Percentiles rank a stretch among this genome's conserved stretches.
Evolutionary conservation across 2,797 vertebrate genomes (phyloP).

Genomic region (Danio albolineatus): DNA sequence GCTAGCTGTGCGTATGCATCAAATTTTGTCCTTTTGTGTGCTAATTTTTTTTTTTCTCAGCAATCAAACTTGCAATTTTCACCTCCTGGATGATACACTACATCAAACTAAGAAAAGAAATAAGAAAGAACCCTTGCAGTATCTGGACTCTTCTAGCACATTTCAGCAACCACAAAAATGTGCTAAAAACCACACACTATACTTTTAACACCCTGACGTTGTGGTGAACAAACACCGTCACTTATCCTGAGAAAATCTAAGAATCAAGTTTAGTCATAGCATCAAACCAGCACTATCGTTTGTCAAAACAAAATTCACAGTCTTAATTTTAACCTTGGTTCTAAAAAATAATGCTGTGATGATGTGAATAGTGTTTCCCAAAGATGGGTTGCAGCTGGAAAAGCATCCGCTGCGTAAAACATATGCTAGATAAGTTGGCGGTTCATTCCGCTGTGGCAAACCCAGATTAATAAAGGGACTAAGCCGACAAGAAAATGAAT

Average conservation of each 20-base stretch:
- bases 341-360: neutral
- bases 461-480: too few relatives aligned
- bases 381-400: too few relatives aligned
- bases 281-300: neutral
- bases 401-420: too few relatives aligned
- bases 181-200: slow-evolving; percentile 2
- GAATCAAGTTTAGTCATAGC: neutral
- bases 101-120: neutral
- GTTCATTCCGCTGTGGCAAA: too few relatives aligned
- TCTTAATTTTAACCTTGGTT: too few relatives aligned
- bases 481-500: too few relatives aligned
- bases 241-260: neutral
- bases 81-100: neutral
- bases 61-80: neutral
- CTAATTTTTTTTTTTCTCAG: neutral
- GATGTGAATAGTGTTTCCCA: too few relatives aligned
- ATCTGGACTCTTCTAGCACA: neutral
- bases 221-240: neutral
- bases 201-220: neutral
- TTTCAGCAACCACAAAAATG: neutral
- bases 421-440: too few relatives aligned
- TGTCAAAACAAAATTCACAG: too few relatives aligned
- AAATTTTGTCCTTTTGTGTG: neutral
- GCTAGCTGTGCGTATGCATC: too few relatives aligned
- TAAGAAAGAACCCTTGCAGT: neutral